Evolutionary conservation across 35 echinoderm and acorn worm species (phyloP).

Genomic region (Apostichopus californicus): DNA sequence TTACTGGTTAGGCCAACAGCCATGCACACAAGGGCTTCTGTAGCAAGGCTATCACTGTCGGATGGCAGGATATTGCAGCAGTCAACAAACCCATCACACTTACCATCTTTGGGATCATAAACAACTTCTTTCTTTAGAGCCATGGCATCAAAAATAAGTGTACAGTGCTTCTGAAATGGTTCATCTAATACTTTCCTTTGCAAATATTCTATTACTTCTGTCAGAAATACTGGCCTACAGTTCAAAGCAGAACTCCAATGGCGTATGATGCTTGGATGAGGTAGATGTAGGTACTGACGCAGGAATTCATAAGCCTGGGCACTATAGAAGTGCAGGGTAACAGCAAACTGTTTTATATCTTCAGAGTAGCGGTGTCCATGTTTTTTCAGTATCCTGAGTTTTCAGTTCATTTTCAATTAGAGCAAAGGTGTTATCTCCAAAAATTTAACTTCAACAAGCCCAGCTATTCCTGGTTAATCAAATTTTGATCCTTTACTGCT

Average conservation of each 20-base stretch:
- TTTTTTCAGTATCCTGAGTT: conserved; percentile 54
- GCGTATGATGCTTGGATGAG: conserved; percentile 60
- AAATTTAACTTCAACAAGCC: too few relatives aligned
- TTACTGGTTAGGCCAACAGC: conserved; percentile 58
- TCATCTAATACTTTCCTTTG: conserved; percentile 51
- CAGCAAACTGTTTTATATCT: conserved; percentile 58
- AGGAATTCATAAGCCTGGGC: conserved; percentile 56
- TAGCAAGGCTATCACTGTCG: conserved; percentile 54
- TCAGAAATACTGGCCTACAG: conserved; percentile 61
- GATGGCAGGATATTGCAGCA: conserved; percentile 54
- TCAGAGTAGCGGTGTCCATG: conserved; percentile 68
- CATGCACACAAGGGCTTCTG: conserved; percentile 71
- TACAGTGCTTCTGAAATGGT: conserved; percentile 59
- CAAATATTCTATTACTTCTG: conserved; percentile 60
- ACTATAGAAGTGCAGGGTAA: conserved; percentile 57
- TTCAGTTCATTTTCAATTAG: too few relatives aligned
- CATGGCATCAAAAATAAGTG: conserved; percentile 69
- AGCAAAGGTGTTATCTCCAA: too few relatives aligned
- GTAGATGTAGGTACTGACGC: conserved; percentile 53
- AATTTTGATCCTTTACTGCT: too few relatives aligned
- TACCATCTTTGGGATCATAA: conserved; percentile 60
- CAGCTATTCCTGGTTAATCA: too few relatives aligned
- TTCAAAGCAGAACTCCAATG: conserved; percentile 59
- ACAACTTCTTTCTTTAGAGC: conserved; percentile 71
- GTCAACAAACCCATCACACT: conserved; percentile 65